These are phyloP conservation scores for Pangasius mekongensis DNA, from an alignment of 2,797 vertebrate genomes.

Conservation along the genomic window DNA sequence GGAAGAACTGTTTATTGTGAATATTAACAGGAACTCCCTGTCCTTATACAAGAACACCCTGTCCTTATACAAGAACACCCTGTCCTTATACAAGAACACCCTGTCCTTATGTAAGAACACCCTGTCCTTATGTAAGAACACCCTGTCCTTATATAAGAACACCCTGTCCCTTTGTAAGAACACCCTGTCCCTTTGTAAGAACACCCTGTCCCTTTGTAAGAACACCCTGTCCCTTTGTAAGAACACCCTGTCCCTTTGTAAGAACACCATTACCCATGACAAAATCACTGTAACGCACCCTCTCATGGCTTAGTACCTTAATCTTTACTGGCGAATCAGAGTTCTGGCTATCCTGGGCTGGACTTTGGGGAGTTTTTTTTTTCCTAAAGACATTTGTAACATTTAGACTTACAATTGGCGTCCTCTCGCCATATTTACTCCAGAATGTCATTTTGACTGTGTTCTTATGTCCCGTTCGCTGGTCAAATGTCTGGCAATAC, in stretches of 20 bases:
- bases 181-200: background rate
- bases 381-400: background rate
- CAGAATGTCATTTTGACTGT: constrained; percentile 94
- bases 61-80: background rate
- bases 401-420: constrained; percentile 80
- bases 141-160: background rate
- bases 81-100: background rate
- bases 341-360: background rate
- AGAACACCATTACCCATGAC: background rate
- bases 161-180: background rate
- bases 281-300: background rate
- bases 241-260: background rate
- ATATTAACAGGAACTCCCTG: background rate
- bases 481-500: constrained; percentile 90
- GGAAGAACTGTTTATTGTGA: background rate
- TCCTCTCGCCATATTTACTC: constrained; percentile 89
- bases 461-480: constrained; percentile 93
- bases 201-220: no score
- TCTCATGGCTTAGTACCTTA: background rate
- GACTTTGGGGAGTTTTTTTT: background rate
- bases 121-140: background rate
- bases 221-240: background rate
- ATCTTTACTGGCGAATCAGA: background rate
- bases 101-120: background rate
- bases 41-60: background rate